Conservation (phyloP, 2,797 vertebrate species). For the Novumbra hubbsi region DNA sequence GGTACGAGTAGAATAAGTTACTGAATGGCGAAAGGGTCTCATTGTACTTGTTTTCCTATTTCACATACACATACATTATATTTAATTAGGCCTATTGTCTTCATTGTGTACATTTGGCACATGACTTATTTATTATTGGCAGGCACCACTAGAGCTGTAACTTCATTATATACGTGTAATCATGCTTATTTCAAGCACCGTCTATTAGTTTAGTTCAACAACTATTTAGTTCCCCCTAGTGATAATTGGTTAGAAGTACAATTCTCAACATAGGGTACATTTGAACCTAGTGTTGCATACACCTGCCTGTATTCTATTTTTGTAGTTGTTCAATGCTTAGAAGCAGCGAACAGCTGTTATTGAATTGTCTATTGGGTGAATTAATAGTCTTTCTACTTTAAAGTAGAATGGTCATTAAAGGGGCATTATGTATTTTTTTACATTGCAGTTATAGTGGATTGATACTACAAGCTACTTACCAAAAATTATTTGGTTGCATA, state of each 20-base stretch:
- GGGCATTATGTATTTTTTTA: too few species aligned
- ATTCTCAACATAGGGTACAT: background rate
- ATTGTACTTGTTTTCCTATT: background rate
- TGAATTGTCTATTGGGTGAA: too few species aligned
- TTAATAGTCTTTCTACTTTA: too few species aligned
- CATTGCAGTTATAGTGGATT: too few species aligned
- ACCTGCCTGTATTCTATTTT: too few species aligned
- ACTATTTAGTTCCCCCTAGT: slow-evolving; percentile 55
- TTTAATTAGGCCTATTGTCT: background rate
- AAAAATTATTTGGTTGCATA: too few species aligned
- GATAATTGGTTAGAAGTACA: slow-evolving; percentile 37
- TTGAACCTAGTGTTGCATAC: background rate
- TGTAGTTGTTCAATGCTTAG: too few species aligned
- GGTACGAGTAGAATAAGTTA: slow-evolving; percentile 20
- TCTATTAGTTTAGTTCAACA: background rate
- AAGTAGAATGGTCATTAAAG: too few species aligned
- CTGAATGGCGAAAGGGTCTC: background rate
- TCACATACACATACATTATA: background rate
- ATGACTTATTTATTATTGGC: background rate
- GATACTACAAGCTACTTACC: too few species aligned
- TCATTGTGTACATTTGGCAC: background rate
- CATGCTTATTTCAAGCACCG: background rate
- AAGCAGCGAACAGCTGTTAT: too few species aligned
- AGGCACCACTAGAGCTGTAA: background rate
- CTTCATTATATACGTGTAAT: background rate